Evolutionary conservation across 2,113 vertebrate genomes (phyloP).

Genomic region (Dolichotis patagonum): DNA sequence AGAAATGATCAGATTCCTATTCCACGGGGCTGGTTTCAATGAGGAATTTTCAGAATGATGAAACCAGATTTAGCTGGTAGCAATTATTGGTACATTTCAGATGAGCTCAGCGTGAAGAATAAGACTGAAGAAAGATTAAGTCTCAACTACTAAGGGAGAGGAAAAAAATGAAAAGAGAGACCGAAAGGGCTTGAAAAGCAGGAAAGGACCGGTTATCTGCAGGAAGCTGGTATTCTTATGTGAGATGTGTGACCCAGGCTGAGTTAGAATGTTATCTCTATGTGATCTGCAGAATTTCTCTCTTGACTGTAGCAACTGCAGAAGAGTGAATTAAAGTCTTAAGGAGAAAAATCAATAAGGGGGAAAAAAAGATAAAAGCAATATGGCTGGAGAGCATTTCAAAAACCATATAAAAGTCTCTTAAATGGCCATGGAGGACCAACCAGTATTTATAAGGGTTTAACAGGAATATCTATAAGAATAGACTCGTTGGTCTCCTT

Average conservation of each 20-base stretch:
- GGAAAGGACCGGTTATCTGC: conserved; percentile 85
- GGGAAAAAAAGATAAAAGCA: conserved; percentile 77
- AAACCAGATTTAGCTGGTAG: conserved; percentile 83
- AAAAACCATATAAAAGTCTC: conserved; percentile 73
- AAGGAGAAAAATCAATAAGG: conserved; percentile 88
- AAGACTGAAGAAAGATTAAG: conserved; percentile 88
- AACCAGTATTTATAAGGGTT: conserved; percentile 75
- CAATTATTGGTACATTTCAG: conserved; percentile 89
- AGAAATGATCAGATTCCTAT: conserved; percentile 77
- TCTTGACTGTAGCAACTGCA: conserved; percentile 84
- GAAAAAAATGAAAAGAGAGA: conserved; percentile 79
- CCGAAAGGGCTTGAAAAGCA: conserved; percentile 82
- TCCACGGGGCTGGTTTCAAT: conserved; percentile 82
- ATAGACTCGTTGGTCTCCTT: conserved; percentile 66
- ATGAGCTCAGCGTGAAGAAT: conserved; percentile 86
- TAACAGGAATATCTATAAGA: conserved; percentile 76
- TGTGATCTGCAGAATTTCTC: conserved; percentile 86
- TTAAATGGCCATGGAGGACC: conserved; percentile 72
- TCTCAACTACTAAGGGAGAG: conserved; percentile 85
- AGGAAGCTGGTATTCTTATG: conserved; percentile 86
- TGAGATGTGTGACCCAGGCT: conserved; percentile 85
- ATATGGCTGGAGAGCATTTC: conserved; percentile 80
- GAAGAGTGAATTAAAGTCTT: conserved; percentile 88
- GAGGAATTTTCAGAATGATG: conserved; percentile 85
- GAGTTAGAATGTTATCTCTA: conserved; percentile 85